A percentile compares a stretch with the other conserved stretches of the same genome.
phyloP scores from a whole-genome alignment of 2,888 invertebrate species.

The Drosophila paucipuncta region DNA sequence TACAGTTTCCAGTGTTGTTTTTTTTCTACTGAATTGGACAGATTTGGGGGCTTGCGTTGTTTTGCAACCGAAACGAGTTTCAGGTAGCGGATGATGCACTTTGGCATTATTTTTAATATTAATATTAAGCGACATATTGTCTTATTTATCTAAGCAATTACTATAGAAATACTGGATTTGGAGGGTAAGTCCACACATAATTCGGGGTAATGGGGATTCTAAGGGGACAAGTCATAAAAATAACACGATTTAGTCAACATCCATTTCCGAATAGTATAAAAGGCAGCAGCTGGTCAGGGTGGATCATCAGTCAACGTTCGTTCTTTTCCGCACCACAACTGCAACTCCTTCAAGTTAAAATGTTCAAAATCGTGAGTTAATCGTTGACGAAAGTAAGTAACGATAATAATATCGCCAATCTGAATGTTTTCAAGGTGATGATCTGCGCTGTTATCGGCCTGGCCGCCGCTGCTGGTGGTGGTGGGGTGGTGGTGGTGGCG shows the following conservation, averaged over 20 bases:
- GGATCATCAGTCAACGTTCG: slow-evolving; percentile 52
- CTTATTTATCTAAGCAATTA: slow-evolving; percentile 29
- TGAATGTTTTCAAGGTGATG: slow-evolving; percentile 50
- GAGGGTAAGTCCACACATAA: slow-evolving; percentile 26
- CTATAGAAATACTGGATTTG: slow-evolving; percentile 20
- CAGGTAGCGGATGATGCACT: slow-evolving; percentile 33
- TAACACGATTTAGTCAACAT: slow-evolving; percentile 2
- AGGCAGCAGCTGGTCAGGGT: slow-evolving; percentile 16
- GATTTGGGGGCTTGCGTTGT: slow-evolving; percentile 26
- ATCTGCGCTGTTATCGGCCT: slow-evolving; percentile 64
- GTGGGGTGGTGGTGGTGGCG: slow-evolving; percentile 6
- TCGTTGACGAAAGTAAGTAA: neutral
- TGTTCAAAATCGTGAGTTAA: slow-evolving; percentile 71
- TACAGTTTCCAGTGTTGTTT: neutral
- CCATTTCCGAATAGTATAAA: slow-evolving; percentile 42
- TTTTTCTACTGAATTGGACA: neutral
- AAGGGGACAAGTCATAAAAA: slow-evolving; percentile 26
- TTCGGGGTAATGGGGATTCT: slow-evolving; percentile 26
- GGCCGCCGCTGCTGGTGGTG: slow-evolving; percentile 40
- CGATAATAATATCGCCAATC: neutral
- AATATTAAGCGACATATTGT: slow-evolving; percentile 19
- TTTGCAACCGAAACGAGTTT: slow-evolving; percentile 37
- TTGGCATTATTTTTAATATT: slow-evolving; percentile 21
- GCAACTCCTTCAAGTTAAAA: slow-evolving; percentile 42
- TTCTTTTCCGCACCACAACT: slow-evolving; percentile 36